These are phyloP conservation scores for Cremastobaeus sp. DNA, from an alignment of 2,888 invertebrate genomes.

Conservation along the genomic window DNA sequence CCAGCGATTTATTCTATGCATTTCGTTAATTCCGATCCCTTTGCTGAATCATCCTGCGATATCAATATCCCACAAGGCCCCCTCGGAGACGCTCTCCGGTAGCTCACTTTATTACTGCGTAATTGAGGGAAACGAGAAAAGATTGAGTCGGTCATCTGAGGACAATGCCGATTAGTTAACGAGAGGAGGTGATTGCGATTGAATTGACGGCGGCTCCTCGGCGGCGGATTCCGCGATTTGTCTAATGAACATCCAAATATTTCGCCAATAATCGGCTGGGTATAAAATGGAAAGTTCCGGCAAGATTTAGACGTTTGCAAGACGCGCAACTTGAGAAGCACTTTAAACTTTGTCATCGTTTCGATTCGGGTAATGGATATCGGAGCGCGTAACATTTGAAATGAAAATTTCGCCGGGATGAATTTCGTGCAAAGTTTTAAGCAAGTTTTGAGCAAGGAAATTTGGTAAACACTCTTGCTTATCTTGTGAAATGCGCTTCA, in stretches of 20 bases:
- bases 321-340: neutral
- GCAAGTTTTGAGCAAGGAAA: slow-evolving; percentile 46
- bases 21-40: slow-evolving; percentile 38
- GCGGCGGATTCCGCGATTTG: slow-evolving; percentile 18
- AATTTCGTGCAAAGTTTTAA: slow-evolving; percentile 32
- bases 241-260: slow-evolving; percentile 15
- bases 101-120: slow-evolving; percentile 34
- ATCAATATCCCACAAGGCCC: slow-evolving; percentile 35
- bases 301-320: neutral
- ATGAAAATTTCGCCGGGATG: slow-evolving; percentile 32
- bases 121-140: slow-evolving; percentile 41
- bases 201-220: slow-evolving; percentile 31
- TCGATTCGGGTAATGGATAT: slow-evolving; percentile 38
- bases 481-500: slow-evolving; percentile 45
- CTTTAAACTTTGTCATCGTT: slow-evolving; percentile 38
- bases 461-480: slow-evolving; percentile 54
- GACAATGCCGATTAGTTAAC: slow-evolving; percentile 35
- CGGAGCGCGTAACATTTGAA: slow-evolving; percentile 11
- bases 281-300: neutral
- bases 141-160: slow-evolving; percentile 45
- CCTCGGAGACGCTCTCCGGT: slow-evolving; percentile 18
- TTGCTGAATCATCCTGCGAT: slow-evolving; percentile 41
- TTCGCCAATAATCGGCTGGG: slow-evolving; percentile 10
- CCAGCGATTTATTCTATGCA: slow-evolving; percentile 32
- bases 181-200: slow-evolving; percentile 23